Evolutionary conservation across 2,888 invertebrate species (phyloP).

Genomic region (Leptarthrus brevirostris): DNA sequence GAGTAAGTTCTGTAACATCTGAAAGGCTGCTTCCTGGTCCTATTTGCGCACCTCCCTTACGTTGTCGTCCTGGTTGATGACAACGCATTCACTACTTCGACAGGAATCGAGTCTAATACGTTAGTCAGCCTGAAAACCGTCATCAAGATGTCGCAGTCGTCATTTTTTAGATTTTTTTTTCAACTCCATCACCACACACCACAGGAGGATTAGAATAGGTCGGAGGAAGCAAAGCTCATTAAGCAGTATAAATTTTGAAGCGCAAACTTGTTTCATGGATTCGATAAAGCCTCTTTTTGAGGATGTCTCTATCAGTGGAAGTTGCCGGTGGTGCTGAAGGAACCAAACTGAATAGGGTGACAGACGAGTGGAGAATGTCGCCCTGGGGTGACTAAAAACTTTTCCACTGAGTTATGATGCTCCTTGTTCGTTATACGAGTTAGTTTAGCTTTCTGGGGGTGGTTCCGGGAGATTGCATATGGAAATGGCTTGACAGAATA

Average conservation of each 20-base stretch:
- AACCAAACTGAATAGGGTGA: not conserved
- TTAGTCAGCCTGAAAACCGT: too few species aligned
- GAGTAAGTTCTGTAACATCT: too few species aligned
- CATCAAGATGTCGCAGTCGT: too few species aligned
- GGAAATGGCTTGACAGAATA: slow-evolving; percentile 16
- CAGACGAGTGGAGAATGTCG: not conserved
- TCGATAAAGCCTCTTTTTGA: slow-evolving; percentile 6
- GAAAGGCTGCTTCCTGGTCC: too few species aligned
- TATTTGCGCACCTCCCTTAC: too few species aligned
- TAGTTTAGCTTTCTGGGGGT: not conserved
- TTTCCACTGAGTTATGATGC: slow-evolving; percentile 8
- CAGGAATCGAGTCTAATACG: too few species aligned
- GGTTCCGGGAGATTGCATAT: not conserved
- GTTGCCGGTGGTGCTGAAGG: slow-evolving; percentile 2
- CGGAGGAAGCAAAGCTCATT: too few species aligned
- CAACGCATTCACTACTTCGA: too few species aligned
- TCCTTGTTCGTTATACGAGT: slow-evolving; percentile 21
- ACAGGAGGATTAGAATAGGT: too few species aligned
- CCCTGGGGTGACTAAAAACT: not conserved
- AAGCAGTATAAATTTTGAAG: not conserved
- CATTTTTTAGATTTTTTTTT: too few species aligned
- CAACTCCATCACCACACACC: too few species aligned
- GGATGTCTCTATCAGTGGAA: not conserved
- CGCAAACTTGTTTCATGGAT: not conserved
- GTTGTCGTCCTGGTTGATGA: too few species aligned